Evolutionary conservation across 2,888 invertebrate species (phyloP).

Genomic region (Dolichomitus sp.): DNA sequence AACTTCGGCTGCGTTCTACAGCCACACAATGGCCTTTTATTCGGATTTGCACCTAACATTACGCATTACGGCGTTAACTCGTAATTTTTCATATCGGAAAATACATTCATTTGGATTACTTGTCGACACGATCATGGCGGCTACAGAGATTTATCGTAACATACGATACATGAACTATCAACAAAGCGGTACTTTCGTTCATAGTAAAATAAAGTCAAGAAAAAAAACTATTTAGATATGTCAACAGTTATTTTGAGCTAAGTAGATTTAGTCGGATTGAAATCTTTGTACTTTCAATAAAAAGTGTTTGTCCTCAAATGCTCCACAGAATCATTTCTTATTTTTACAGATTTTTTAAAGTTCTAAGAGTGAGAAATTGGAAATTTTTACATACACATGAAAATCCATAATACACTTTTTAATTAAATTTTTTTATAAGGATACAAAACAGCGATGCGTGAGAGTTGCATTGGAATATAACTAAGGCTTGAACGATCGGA

Average conservation of each 20-base stretch:
- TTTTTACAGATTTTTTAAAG: too few relatives aligned
- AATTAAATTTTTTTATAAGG: background rate
- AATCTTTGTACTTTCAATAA: too few relatives aligned
- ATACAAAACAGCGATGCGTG: background rate
- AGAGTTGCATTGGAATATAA: background rate
- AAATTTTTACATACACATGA: too few relatives aligned
- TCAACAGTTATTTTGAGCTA: background rate
- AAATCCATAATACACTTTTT: too few relatives aligned
- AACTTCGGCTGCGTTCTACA: background rate
- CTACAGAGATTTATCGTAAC: background rate
- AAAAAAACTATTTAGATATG: background rate
- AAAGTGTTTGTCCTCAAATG: too few relatives aligned
- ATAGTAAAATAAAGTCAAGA: background rate
- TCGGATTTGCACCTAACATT: background rate
- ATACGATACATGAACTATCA: background rate
- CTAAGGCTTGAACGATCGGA: background rate
- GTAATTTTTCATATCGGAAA: background rate
- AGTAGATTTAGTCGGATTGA: background rate
- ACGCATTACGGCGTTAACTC: background rate
- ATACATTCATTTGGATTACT: background rate
- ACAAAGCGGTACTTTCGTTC: background rate
- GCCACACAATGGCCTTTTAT: background rate
- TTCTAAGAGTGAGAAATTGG: too few relatives aligned
- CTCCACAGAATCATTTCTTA: too few relatives aligned
- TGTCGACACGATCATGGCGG: background rate